Conservation (phyloP, 2,797 vertebrate species). For the Pangasius sanitwongsei region DNA sequence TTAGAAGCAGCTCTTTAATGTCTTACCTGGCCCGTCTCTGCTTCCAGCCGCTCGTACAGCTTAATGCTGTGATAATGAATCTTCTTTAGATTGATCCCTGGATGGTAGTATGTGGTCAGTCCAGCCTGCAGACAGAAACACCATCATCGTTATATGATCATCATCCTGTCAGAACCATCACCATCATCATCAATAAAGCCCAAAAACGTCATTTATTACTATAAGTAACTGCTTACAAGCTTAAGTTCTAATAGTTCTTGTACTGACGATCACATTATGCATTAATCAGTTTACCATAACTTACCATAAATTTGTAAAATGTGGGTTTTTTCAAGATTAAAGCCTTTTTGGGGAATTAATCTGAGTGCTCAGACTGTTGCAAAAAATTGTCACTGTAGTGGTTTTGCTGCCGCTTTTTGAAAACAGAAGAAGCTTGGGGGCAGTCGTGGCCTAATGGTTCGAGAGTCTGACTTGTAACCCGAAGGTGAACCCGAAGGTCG, state of each 20-base stretch:
- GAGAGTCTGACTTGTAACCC: no score
- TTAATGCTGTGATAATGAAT: slow-evolving; percentile 95
- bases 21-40: slow-evolving; percentile 93
- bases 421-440: neutral
- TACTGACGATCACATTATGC: neutral
- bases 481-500: no score
- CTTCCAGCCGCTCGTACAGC: slow-evolving; percentile 90
- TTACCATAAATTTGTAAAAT: neutral
- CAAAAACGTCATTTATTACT: neutral
- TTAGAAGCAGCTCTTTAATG: neutral
- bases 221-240: neutral
- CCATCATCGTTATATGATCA: neutral
- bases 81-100: slow-evolving; percentile 97
- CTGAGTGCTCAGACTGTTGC: neutral
- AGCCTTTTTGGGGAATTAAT: neutral
- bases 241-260: neutral
- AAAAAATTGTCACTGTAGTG: neutral
- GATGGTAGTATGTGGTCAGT: slow-evolving; percentile 95
- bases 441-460: no score
- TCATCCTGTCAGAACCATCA: neutral
- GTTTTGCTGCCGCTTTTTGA: neutral
- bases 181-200: neutral
- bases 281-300: neutral
- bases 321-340: neutral
- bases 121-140: slow-evolving; percentile 80